Evolutionary conservation across 2,797 vertebrate genomes (phyloP).

Genomic region (Nyctibius grandis): DNA sequence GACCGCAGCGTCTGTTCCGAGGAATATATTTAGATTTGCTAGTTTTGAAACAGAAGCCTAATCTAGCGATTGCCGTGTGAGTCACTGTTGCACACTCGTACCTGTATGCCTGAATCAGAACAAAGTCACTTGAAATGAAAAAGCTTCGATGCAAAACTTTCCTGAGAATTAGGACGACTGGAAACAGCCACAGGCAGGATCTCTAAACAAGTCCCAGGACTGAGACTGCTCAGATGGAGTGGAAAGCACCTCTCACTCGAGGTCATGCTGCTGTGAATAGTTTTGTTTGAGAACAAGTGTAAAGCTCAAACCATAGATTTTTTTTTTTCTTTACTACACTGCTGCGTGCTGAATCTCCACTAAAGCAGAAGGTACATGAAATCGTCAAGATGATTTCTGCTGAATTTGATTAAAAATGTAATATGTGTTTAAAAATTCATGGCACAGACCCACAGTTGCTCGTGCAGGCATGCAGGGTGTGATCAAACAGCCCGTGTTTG

Average conservation of each 20-base stretch:
- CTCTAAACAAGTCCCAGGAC: not conserved
- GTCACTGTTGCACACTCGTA: not conserved
- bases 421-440: not conserved
- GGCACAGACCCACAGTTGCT: not conserved
- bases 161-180: not conserved
- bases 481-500: not conserved
- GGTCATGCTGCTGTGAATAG: not conserved
- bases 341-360: not conserved
- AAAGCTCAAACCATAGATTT: not conserved
- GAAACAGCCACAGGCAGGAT: not conserved
- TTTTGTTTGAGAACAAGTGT: not conserved
- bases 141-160: not conserved
- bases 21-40: not conserved
- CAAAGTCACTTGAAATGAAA: not conserved
- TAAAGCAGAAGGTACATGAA: slow-evolving; percentile 16
- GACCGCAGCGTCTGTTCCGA: not conserved
- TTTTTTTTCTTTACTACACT: not conserved
- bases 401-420: not conserved
- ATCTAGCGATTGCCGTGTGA: rapidly evolving
- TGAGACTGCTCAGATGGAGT: not conserved
- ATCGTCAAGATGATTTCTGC: not conserved
- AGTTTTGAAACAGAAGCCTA: not conserved
- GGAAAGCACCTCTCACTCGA: not conserved
- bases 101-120: not conserved
- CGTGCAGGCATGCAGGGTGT: not conserved